phyloP scores from a whole-genome alignment of 2,888 invertebrate species.

The Helobdella robusta region DNA sequence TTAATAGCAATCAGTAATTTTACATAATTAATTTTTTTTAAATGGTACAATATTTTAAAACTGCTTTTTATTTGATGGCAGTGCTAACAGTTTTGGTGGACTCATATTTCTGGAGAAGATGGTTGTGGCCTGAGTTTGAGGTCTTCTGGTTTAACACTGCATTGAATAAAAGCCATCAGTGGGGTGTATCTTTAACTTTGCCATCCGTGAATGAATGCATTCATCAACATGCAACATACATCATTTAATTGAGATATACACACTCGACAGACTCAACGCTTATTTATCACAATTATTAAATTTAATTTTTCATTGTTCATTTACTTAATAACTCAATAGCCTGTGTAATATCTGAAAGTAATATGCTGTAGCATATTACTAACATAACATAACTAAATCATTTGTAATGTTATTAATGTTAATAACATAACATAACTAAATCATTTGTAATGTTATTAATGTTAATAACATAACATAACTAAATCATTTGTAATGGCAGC shows the following conservation, averaged over 20 bases:
- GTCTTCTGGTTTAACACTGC: conserved; percentile 91
- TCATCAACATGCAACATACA: no score
- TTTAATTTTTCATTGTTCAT: no score
- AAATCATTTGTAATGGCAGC: background rate
- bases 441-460: background rate
- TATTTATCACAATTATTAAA: no score
- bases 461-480: background rate
- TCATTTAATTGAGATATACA: no score
- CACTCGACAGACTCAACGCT: no score
- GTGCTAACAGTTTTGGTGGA: conserved; percentile 58
- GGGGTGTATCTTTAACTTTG: conserved; percentile 99
- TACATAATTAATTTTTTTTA: background rate
- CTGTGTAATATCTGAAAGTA: no score
- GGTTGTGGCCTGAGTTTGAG: conserved; percentile 91
- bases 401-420: no score
- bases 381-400: no score
- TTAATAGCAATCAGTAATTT: conserved; percentile 42
- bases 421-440: no score
- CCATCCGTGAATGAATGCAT: no score
- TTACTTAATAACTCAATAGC: no score
- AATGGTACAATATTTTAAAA: background rate
- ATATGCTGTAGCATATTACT: no score
- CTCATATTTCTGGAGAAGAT: conserved; percentile 80
- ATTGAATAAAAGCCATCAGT: conserved; percentile 83
- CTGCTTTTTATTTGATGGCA: conserved; percentile 17